These are phyloP conservation scores for Neomonachus schauinslandi DNA, from an alignment of 2,113 vertebrate genomes.

Conservation along the genomic window DNA sequence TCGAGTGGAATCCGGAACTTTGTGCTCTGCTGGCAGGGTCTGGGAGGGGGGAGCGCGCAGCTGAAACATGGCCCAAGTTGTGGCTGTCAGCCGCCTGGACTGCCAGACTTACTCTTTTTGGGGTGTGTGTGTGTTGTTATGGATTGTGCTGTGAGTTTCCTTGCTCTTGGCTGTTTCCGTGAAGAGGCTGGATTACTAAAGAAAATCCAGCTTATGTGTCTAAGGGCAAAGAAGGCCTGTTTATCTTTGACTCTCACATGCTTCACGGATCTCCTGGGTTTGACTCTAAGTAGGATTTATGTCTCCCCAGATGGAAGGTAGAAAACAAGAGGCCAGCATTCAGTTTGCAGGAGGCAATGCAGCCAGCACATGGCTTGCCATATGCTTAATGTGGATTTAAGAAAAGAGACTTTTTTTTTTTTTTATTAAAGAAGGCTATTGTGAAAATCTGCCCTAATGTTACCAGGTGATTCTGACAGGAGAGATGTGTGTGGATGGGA, in stretches of 20 bases:
- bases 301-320: slow-evolving; percentile 42
- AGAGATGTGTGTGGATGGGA: background rate
- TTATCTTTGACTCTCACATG: background rate
- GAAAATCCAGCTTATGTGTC: background rate
- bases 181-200: slow-evolving; percentile 34
- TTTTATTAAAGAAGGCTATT: background rate
- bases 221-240: slow-evolving; percentile 12
- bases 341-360: background rate
- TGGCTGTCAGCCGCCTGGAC: background rate
- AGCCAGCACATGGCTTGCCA: background rate
- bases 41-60: background rate
- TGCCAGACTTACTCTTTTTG: background rate
- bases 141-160: background rate
- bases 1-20: background rate
- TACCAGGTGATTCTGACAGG: background rate
- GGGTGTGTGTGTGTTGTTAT: background rate
- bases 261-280: background rate
- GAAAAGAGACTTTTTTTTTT: background rate
- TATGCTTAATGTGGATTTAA: slow-evolving; percentile 15
- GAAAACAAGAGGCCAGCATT: background rate
- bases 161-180: background rate
- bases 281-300: slow-evolving; percentile 71
- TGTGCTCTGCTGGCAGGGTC: background rate
- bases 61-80: background rate
- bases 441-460: background rate